Evolutionary conservation across 2,888 invertebrate genomes (phyloP), one percentile per base, ranked within the genome.

Genomic region (Oscheius sp.): DNA sequence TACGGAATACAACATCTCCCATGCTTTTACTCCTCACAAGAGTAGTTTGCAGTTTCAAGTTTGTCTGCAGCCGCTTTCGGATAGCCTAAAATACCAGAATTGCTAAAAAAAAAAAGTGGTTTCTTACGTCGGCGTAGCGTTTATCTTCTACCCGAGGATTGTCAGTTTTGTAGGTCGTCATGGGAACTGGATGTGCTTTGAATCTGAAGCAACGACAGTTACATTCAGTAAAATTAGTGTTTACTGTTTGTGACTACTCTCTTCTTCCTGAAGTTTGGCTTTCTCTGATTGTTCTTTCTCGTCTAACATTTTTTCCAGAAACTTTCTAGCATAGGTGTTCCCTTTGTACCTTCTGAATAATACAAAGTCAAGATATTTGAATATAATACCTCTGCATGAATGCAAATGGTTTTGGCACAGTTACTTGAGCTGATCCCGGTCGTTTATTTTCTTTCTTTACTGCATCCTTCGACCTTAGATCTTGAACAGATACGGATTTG

Each of bases 181-280:
- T 60, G 1, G 81, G 81, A 5, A 81, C 78, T 9, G 81, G 78
- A 74, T 77, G 74, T 10, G 81, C 81, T 68, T 75, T 74, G 58
- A 81, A 81, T 13, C 74, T 74, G 60, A 57, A 21, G 21, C 21
- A 21, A 21, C 21, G 21, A 21, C 21, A 21, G 21, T 21, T 21
- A 21, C 21, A 21, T 21, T 21, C 21, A 21, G 21, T 21, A 21
- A 21, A 21, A 21, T 21, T 21, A 21, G 21, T 21, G 33, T 55
- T n/a, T 9, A 68, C 63, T 48, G 50, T 32, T 62, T 55, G 42
- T 55, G n/a, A 29, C 47, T 42, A n/a, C 51, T 74, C 53, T 57
- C 57, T 53, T 62, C 53, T 48, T 55, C 60, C 32, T 68, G 37
- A 10, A 47, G 47, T 35, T 50, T 62, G 33, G 29, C 60, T 35